A percentile compares a stretch with the other conserved stretches of the same genome.
phyloP scores from a whole-genome alignment of 2,797 vertebrate species.

The Coreius guichenoti region DNA sequence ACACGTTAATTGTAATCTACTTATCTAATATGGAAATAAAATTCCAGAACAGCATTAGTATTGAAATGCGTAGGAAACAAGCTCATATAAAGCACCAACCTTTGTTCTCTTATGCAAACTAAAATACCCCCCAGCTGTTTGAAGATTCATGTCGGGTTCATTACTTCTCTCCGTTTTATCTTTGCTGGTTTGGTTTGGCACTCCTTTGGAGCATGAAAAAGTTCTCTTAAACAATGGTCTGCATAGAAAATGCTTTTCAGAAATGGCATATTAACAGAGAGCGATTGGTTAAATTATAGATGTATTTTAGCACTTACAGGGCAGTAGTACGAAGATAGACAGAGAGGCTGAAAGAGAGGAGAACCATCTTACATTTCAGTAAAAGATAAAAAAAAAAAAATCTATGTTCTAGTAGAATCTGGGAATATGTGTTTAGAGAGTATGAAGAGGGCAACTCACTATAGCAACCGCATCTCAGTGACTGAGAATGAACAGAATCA shows the following conservation, averaged over 20 bases:
- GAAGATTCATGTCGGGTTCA: constrained; percentile 18
- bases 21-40: background rate
- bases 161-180: constrained; percentile 3
- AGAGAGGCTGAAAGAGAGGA: background rate
- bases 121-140: constrained; percentile 12
- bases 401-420: background rate
- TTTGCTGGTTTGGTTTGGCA: constrained; percentile 30
- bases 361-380: constrained; percentile 13
- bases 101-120: constrained; percentile 31
- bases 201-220: background rate
- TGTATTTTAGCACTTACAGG: constrained; percentile 34
- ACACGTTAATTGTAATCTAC: background rate
- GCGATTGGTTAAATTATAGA: constrained; percentile 66
- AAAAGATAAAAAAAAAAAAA: background rate
- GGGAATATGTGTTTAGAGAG: background rate
- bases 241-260: constrained; percentile 49
- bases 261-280: constrained; percentile 69
- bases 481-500: background rate
- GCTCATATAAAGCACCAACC: background rate
- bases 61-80: background rate
- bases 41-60: background rate
- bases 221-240: constrained; percentile 3
- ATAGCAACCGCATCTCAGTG: constrained; percentile 14
- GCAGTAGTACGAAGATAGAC: background rate
- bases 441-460: constrained; percentile 6